These are phyloP conservation scores for Choloepus didactylus DNA, from an alignment of 2,797 vertebrate species.

Conservation along the genomic window DNA sequence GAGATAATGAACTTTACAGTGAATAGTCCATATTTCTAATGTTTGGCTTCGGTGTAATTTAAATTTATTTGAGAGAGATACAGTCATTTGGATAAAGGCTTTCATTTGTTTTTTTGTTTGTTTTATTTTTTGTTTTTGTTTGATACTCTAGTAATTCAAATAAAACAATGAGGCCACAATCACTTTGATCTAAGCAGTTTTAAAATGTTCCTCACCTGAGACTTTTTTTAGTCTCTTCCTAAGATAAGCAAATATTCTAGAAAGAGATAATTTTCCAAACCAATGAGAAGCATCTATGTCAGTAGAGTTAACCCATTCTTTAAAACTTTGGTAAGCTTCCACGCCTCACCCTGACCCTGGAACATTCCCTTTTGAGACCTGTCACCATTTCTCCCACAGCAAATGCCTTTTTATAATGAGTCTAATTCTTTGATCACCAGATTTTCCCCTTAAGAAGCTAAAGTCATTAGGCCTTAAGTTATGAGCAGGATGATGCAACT, in stretches of 20 bases:
- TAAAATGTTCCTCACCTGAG: constrained; percentile 27
- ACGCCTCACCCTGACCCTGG: neutral
- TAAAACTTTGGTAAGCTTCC: neutral
- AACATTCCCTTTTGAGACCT: neutral
- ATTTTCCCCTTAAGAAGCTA: neutral
- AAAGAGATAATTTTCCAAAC: constrained; percentile 42
- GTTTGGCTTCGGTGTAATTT: neutral
- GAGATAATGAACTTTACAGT: neutral
- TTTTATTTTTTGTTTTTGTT: too few relatives aligned
- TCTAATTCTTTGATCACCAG: constrained; percentile 22
- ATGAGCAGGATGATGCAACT: neutral
- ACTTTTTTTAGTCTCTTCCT: neutral
- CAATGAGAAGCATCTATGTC: neutral
- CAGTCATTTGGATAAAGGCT: constrained; percentile 11
- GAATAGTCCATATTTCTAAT: constrained; percentile 6
- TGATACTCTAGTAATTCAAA: neutral
- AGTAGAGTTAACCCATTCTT: neutral
- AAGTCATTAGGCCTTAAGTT: neutral
- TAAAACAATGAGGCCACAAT: neutral
- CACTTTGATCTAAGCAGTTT: neutral
- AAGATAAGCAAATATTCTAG: neutral
- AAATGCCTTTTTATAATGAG: neutral
- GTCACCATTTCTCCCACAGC: neutral
- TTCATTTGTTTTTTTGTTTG: constrained; percentile 31
- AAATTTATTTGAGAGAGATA: neutral